phyloP scores from a whole-genome alignment of 2,113 vertebrate species.

The Salvelinus alpinus region DNA sequence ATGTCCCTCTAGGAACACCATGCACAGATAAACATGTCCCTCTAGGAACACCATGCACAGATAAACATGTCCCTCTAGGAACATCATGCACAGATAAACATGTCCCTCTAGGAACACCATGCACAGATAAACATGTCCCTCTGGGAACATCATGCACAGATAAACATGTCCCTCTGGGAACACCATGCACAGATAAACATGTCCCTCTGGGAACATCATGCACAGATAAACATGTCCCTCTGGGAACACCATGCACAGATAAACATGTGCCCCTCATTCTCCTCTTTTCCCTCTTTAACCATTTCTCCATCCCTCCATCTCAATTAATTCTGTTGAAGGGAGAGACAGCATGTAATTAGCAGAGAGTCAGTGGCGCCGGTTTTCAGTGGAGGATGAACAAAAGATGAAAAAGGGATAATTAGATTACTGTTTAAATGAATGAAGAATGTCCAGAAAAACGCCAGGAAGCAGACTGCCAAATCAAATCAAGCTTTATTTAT shows the following conservation, averaged over 20 bases:
- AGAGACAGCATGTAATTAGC: conserved; percentile 21
- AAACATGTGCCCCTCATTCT: conserved; percentile 33
- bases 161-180: too few species aligned
- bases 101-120: too few species aligned
- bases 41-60: too few species aligned
- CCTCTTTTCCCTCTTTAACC: conserved; percentile 27
- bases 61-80: too few species aligned
- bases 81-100: too few species aligned
- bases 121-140: too few species aligned
- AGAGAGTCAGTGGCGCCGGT: conserved; percentile 4
- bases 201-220: too few species aligned
- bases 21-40: too few species aligned
- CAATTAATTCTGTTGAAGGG: conserved; percentile 13
- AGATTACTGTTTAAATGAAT: conserved; percentile 7
- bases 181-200: conserved; percentile 15
- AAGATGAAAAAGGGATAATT: conserved; percentile 28
- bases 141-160: too few species aligned
- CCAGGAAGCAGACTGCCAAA: not conserved
- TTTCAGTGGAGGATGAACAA: conserved; percentile 6
- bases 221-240: conserved; percentile 44
- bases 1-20: too few species aligned
- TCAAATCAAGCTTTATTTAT: too few species aligned
- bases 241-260: conserved; percentile 52
- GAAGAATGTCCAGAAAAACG: not conserved
- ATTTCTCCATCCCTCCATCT: conserved; percentile 4